Evolutionary conservation across 2,113 vertebrate species (phyloP), one percentile per base, ranked within the genome.

Genomic region (Thunnus maccoyii): DNA sequence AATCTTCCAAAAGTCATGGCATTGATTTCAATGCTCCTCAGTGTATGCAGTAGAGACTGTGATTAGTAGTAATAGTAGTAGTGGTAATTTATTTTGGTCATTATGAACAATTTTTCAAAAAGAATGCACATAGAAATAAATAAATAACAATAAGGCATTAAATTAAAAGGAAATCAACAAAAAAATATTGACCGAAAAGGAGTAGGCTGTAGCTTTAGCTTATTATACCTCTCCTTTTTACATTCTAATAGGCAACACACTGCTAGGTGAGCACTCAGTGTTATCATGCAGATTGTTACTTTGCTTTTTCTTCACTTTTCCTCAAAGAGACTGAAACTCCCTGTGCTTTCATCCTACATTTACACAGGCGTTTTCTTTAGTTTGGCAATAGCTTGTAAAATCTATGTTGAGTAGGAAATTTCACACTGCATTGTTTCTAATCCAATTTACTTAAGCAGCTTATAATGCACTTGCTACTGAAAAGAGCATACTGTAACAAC

Each of bases 391-490:
- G 63, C 62, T 67, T 47, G 15, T 50, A 18, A 56, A 75, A 68
- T 46, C 46, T 69, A 14, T 72, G 61, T 55, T 65, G 48, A 73
- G 71, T 27, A 57, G 20, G 14, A 36, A 14, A 69, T 62, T 47
- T 57, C 48, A 63, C 56, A 66, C 57, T 41, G 32, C 58, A 64
- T 76, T 83, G 69, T 81, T 76, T 41, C 65, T 41, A 68, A 64
- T 83, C 69, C 57, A 74, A 52, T 74, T 71, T 50, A 50, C 44
- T 22, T 60, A 68, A 68, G 27, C 30, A 56, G 15, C 55, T 79
- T 36, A 60, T 41, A 72, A 60, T 72, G 48, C 36, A 32, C 55
- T 72, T 50, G 12, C 52, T 17, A 18, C 18, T 27, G n/a, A 61
- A 68, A 62, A 15, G 8, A 70, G 25, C 3, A 15, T 13, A 32